phyloP scores from a whole-genome alignment of 2,888 invertebrate species.

The Nasonovia ribisnigri region DNA sequence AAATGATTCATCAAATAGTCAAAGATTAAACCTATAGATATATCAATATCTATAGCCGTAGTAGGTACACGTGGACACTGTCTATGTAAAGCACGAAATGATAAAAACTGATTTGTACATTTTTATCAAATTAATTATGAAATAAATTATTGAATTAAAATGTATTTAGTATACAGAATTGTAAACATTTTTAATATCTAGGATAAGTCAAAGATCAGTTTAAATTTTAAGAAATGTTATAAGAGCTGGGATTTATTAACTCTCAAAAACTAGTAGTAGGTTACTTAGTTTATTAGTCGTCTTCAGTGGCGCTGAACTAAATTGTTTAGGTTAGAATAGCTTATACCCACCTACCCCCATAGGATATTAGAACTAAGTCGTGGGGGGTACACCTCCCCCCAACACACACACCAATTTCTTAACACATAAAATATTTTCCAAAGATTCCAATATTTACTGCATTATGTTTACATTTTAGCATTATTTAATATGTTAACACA shows the following conservation, averaged over 20 bases:
- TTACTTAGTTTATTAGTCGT: background rate
- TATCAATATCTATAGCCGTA: background rate
- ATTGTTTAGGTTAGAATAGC: too few relatives aligned
- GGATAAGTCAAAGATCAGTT: background rate
- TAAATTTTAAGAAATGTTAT: background rate
- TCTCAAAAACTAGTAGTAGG: background rate
- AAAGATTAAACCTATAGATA: background rate
- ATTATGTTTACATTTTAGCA: too few relatives aligned
- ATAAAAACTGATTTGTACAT: background rate
- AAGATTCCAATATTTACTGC: too few relatives aligned
- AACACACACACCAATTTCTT: too few relatives aligned
- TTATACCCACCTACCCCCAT: too few relatives aligned
- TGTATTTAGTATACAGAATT: background rate
- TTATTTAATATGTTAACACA: too few relatives aligned
- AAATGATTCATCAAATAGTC: background rate
- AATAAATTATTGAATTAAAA: background rate
- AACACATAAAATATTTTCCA: too few relatives aligned
- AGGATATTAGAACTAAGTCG: too few relatives aligned
- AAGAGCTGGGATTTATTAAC: background rate
- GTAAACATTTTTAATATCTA: background rate
- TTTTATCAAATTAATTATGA: background rate
- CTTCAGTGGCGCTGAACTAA: too few relatives aligned
- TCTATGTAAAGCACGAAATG: background rate
- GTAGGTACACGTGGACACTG: background rate
- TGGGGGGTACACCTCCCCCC: too few relatives aligned